Evolutionary conservation across 1,140 invertebrate species (phyloP).

Genomic region (Elymnias hypermnestra): DNA sequence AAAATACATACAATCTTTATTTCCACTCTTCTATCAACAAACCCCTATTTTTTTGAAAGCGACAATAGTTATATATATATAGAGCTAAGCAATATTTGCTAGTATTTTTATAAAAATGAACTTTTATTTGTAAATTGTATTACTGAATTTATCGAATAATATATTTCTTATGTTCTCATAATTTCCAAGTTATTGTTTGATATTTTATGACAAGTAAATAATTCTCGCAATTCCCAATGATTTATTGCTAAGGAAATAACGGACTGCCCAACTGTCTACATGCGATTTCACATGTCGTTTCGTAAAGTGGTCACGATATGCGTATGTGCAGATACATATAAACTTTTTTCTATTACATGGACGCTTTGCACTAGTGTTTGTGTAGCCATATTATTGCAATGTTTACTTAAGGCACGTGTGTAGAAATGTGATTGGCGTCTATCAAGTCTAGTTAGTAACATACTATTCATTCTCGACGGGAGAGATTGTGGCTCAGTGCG

Average conservation of each 20-base stretch:
- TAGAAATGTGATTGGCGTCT: constrained; percentile 11
- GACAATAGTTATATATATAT: no score
- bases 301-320: constrained; percentile 22
- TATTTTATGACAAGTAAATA: neutral
- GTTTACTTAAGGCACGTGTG: constrained; percentile 8
- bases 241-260: constrained; percentile 9
- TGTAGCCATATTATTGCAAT: constrained; percentile 7
- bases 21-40: no score
- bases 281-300: constrained; percentile 25
- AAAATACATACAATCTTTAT: no score
- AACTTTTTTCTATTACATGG: neutral
- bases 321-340: neutral
- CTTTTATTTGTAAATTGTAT: no score
- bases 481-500: constrained; percentile 20
- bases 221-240: constrained; percentile 1
- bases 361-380: constrained; percentile 1
- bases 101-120: no score
- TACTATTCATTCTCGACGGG: neutral
- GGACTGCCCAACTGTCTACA: constrained; percentile 16
- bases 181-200: neutral
- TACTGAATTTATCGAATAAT: no score
- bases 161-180: no score
- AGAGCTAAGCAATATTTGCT: no score
- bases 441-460: neutral
- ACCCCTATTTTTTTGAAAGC: no score